Evolutionary conservation across 2,113 vertebrate genomes (phyloP), one percentile per base, ranked within the genome.

Genomic region (Galbula dea): DNA sequence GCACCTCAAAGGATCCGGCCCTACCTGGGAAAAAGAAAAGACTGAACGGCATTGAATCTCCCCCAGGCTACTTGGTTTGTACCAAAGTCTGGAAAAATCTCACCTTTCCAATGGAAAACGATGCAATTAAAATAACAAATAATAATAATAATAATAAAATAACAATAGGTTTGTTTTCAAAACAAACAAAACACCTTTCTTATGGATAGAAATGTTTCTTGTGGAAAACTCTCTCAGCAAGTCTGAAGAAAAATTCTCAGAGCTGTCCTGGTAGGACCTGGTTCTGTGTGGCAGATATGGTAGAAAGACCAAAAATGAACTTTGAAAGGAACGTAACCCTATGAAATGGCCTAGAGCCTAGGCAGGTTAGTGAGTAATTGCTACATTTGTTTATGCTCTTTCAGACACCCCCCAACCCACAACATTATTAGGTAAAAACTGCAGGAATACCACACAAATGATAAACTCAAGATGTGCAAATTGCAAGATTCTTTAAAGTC

Each of bases 381-480:
- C 98, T 99, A 99, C 98, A 99, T 99, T 97, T 98, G 98, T 97
- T 97, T 98, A 98, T 94, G 96, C 95, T 97, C 96, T 96, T 98
- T 98, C 97, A 97, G 97, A 96, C 34, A 21, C 96, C 89, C 81
- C 95, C 94, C 72, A 79, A 55, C 98, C 97, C 97, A 97, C 96
- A 98, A 98, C 95, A 97, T 98, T 98, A 97, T 96, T 96, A 97
- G 97, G 97, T 97, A 97, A 98, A 97, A 98, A 98, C 96, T 98
- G 98, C 97, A 98, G 97, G 97, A 98, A 98, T 98, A 98, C 97
- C 97, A 98, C 97, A 98, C 97, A 98, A 96, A 97, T 97, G 97
- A 98, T 97, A 98, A 98, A 98, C 98, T 97, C 98, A 98, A 98
- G 97, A 99, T 99, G 99, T 99, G 99, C 99, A 99, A 99, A 99